Percentiles rank a stretch among this genome's conserved stretches.
Conservation (phyloP, 2,888 invertebrate species). For the Mycalesis mineus region DNA sequence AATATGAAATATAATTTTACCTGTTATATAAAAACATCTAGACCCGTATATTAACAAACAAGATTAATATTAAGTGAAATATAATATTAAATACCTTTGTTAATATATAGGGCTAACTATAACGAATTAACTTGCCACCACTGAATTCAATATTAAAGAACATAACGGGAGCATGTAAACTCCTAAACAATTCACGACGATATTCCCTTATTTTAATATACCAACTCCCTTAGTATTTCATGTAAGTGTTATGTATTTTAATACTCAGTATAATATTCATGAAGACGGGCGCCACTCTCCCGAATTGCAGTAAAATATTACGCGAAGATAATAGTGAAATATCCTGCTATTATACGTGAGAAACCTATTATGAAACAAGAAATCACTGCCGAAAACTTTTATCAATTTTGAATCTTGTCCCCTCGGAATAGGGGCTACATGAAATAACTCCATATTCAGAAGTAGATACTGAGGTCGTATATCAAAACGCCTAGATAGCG, state of each 20-base stretch:
- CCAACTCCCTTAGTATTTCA: not conserved
- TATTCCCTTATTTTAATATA: not conserved
- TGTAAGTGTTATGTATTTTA: conserved; percentile 1
- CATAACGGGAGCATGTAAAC: not conserved
- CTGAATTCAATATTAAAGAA: too few relatives aligned
- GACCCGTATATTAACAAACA: too few relatives aligned
- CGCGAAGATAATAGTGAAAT: conserved; percentile 26
- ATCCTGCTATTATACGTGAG: conserved; percentile 27
- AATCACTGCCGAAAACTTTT: not conserved
- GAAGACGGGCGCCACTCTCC: conserved; percentile 22
- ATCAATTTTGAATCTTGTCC: conserved; percentile 12
- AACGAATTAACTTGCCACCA: too few relatives aligned
- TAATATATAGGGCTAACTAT: too few relatives aligned
- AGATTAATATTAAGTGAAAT: too few relatives aligned
- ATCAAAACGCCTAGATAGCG: conserved; percentile 29
- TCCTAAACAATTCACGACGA: not conserved
- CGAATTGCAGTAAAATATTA: conserved; percentile 25
- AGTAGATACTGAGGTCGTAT: conserved; percentile 21
- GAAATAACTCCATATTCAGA: not conserved
- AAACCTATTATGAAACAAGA: conserved; percentile 17
- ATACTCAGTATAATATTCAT: conserved; percentile 17
- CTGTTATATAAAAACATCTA: too few relatives aligned
- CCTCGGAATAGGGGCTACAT: conserved; percentile 11
- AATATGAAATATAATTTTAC: too few relatives aligned
- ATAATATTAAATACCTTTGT: too few relatives aligned